Base-by-base conservation (phyloP, 64 coral and sea anemone genomes). In the Catalaphyllia jardinei region DNA sequence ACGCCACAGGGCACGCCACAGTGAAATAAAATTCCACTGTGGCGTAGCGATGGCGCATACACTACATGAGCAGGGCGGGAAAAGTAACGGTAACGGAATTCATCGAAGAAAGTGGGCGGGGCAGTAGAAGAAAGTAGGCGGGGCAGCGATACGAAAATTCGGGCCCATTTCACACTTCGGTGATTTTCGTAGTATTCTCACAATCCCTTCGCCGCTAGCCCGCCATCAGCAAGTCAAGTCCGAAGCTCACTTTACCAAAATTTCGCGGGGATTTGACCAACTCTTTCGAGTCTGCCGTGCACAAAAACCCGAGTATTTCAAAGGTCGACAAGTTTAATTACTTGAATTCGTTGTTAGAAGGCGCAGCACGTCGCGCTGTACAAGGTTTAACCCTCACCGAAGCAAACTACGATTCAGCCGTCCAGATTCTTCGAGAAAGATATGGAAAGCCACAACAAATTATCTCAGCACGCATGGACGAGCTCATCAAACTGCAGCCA, bases 281-380 rank as follows among this genome's bases (percentile, higher is more conserved):
- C 28, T 9, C 17, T 17, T 89, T 89, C 33, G 15, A 71, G 2
- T 67, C 55, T 28, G n/a, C 75, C 8, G 29, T 89, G 4, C 75
- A 79, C 49, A 28, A 51, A n/a, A 25, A 89, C 79, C 64, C 57
- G 1, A 29, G 30, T 22, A 55, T 80, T 2, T 67, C 61, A 9
- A 27, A 80, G 29, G 71, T 93, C 22, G 76, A 93, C 28, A 93
- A 93, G 31, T 93, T 93, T 46, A 88, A 93, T 22, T 80, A 93
- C 29, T 31, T 90, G 50, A 73, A 90, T 59, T 82, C 74, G 6
- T 38, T 86, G 11, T 35, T 86, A 8, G 82, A 86, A 19, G 82
- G 82, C 17, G 7, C 61, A 64, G 82, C 82, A 38, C 10, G 31
- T 1, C 0, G 83, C 6, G 67, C 69, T 4, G 29, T 74, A 15